Base-by-base conservation (phyloP, 2,113 vertebrate genomes). In the Callocephalon fimbriatum region DNA sequence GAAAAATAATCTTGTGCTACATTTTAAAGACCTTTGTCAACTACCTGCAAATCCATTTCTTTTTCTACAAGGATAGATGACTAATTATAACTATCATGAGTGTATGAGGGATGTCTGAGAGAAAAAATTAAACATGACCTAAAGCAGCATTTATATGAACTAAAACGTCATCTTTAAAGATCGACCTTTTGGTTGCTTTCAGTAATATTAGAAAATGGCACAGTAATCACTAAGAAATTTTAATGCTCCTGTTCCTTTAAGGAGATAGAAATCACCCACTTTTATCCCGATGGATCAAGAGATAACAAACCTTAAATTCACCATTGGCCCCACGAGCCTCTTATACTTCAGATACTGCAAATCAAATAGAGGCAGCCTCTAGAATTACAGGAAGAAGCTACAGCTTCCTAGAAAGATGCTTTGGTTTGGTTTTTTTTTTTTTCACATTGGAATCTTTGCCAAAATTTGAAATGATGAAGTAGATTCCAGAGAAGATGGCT, bases 121-220 rank as follows among this genome's bases (percentile, higher is more conserved):
- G 54, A 18, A 89, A 85, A 85, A 87, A 85, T 47, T 20, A 70
- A 74, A 50, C 6, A 8, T 38, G 58, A 92, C 31, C 35, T 86
- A 82, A 56, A 92, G 37, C 31, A 80, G 25, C 70, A 63, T 59
- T 87, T 71, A 47, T 42, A 68, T 22, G 31, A 91, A 87, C 18
- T 63, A 61, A 92, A 91, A 58, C 56, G 37, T 42, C 32, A 72
- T 31, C 50, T 70, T 86, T 89, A 67, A 91, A 91, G 45, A 87
- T 54, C 59, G 91, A 10, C 25, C 65, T 77, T 54, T 58, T 40
- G 37, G 31, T 15, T 73, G 65, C 40, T 84, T 82, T 66, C 31
- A 48, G 22, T 14, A 22, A 35, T 40, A 84, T 17, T 53, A 89
- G 32, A 80, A 89, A 91, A 86, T 26, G 66, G 5, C 40, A 61